Evolutionary conservation across 2,113 vertebrate species (phyloP).

Genomic region (Hucho hucho): DNA sequence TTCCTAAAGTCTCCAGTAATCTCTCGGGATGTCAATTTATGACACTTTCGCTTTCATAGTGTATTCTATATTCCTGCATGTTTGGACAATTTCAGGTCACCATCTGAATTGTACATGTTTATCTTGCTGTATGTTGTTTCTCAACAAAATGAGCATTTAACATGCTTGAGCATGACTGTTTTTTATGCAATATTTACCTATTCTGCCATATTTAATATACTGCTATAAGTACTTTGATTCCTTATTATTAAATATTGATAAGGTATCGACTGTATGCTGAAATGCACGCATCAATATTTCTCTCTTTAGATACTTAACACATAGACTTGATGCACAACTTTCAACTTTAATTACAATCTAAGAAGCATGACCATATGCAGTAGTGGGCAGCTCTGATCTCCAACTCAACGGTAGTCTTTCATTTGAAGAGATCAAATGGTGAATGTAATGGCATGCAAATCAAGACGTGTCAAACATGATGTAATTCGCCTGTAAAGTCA

Average conservation of each 20-base stretch:
- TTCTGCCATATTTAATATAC: constrained; percentile 40
- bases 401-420: constrained; percentile 27
- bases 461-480: constrained; percentile 2
- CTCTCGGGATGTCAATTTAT: not conserved
- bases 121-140: not conserved
- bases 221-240: constrained; percentile 45
- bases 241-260: constrained; percentile 47
- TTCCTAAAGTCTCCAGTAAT: not conserved
- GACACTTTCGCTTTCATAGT: not conserved
- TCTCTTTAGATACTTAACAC: constrained; percentile 56
- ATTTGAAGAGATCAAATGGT: constrained; percentile 41
- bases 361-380: not conserved
- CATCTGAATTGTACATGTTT: not conserved
- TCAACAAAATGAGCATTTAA: not conserved
- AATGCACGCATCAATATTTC: constrained; percentile 58
- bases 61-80: not conserved
- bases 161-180: not conserved
- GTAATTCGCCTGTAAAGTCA: not conserved
- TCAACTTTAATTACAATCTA: constrained; percentile 18
- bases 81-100: not conserved
- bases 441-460: constrained; percentile 46
- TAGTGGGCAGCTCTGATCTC: constrained; percentile 37
- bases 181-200: constrained; percentile 34
- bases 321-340: constrained; percentile 32
- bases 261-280: constrained; percentile 44